These are phyloP conservation scores for Hedya salicella DNA, from an alignment of 2,888 invertebrate species.

Conservation along the genomic window DNA sequence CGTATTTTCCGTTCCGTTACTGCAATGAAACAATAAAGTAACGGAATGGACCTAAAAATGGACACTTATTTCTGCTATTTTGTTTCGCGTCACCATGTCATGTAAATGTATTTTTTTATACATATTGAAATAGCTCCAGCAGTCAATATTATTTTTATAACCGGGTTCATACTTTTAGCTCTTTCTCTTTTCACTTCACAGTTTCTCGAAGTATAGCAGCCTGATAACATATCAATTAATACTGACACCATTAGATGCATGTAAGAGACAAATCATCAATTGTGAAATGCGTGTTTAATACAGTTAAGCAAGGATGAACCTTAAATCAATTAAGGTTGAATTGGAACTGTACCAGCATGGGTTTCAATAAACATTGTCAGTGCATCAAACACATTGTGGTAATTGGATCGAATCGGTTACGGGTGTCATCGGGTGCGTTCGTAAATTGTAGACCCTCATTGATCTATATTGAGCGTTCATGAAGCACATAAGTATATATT, in stretches of 20 bases:
- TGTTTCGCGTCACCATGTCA: too few relatives aligned
- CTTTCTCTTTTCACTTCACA: too few relatives aligned
- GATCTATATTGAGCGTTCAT: slow-evolving; percentile 31
- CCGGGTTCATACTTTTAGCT: too few relatives aligned
- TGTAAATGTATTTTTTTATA: too few relatives aligned
- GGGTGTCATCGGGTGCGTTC: slow-evolving; percentile 56
- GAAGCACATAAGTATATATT: not conserved
- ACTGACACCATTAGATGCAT: slow-evolving; percentile 11
- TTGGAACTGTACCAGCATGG: slow-evolving; percentile 1
- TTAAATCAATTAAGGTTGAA: not conserved
- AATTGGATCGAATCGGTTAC: slow-evolving; percentile 64
- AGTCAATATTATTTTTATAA: too few relatives aligned
- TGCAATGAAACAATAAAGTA: too few relatives aligned
- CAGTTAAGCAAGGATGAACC: not conserved
- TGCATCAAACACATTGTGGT: slow-evolving; percentile 39
- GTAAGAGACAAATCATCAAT: slow-evolving; percentile 15
- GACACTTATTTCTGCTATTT: too few relatives aligned
- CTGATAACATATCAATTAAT: slow-evolving; percentile 10
- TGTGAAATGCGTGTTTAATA: not conserved
- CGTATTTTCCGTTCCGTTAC: too few relatives aligned
- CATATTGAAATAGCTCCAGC: too few relatives aligned
- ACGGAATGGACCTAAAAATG: too few relatives aligned
- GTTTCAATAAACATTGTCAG: slow-evolving; percentile 5
- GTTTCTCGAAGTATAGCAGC: not conserved
- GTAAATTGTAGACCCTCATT: slow-evolving; percentile 54